phyloP scores from a whole-genome alignment of 2,888 invertebrate species.

The Diaprepes abbreviatus region DNA sequence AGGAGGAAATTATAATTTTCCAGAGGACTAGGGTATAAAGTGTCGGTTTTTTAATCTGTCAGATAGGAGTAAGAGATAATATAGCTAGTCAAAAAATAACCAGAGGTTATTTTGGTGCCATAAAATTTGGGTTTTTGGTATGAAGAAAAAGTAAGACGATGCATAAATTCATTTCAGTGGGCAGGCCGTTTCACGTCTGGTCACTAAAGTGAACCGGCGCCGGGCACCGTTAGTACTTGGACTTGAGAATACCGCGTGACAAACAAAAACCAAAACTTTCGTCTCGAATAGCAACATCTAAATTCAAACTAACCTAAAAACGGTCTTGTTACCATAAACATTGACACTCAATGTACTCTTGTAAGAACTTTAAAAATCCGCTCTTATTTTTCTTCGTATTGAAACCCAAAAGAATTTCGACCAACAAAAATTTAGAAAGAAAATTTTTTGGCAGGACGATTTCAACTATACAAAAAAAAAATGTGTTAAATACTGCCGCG shows the following conservation, averaged over 20 bases:
- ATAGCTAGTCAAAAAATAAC: conserved; percentile 44
- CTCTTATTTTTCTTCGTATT: not conserved
- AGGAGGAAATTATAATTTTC: not conserved
- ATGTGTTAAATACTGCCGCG: conserved; percentile 46
- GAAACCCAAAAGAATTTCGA: conserved; percentile 23
- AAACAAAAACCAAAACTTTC: no score
- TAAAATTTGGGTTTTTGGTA: conserved; percentile 21
- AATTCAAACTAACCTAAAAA: no score
- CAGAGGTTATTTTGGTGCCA: conserved; percentile 46
- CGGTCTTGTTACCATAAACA: no score
- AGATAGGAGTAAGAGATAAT: conserved; percentile 26
- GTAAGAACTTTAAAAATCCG: no score
- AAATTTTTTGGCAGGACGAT: conserved; percentile 28
- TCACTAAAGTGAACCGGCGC: no score
- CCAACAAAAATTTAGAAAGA: conserved; percentile 26
- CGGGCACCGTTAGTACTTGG: no score
- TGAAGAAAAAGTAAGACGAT: not conserved
- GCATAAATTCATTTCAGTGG: no score
- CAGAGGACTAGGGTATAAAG: not conserved
- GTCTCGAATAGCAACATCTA: no score
- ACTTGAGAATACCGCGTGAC: no score
- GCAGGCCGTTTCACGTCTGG: no score
- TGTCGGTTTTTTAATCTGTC: conserved; percentile 38
- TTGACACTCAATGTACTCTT: no score
- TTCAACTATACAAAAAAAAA: conserved; percentile 14